Conservation (phyloP, 2,113 vertebrate species). For the Bambusicola thoracicus region DNA sequence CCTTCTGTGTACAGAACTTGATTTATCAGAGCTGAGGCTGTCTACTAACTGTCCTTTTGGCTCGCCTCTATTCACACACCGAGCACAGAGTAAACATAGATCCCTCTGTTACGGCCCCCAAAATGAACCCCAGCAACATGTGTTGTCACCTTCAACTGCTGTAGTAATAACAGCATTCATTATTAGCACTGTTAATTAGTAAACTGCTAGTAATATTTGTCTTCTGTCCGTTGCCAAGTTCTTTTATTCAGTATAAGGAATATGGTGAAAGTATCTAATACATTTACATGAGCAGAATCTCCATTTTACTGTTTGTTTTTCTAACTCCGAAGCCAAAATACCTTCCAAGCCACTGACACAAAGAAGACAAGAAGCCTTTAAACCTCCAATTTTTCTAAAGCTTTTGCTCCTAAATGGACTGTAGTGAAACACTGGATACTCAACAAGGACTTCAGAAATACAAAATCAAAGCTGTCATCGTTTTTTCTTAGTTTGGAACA, state of each 20-base stretch:
- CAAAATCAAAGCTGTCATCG: background rate
- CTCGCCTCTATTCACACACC: background rate
- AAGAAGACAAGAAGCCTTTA: background rate
- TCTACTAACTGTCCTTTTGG: background rate
- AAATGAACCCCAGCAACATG: accelerated
- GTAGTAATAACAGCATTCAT: background rate
- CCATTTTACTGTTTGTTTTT: background rate
- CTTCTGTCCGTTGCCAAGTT: background rate
- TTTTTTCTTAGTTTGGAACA: background rate
- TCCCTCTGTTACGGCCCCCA: background rate
- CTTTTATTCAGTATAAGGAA: background rate
- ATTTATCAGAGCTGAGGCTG: background rate
- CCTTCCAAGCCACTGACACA: background rate
- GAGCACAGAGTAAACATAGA: background rate
- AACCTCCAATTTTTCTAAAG: background rate
- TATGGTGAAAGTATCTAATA: background rate
- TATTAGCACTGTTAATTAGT: background rate
- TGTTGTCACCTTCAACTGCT: background rate
- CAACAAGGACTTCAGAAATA: background rate
- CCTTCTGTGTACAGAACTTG: background rate
- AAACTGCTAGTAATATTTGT: background rate
- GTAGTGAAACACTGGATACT: background rate
- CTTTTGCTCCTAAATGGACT: background rate
- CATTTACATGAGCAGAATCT: background rate
- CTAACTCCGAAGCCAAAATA: background rate